phyloP scores from a whole-genome alignment of 23 tunicate genomes.

The Clavelina lepadiformis region DNA sequence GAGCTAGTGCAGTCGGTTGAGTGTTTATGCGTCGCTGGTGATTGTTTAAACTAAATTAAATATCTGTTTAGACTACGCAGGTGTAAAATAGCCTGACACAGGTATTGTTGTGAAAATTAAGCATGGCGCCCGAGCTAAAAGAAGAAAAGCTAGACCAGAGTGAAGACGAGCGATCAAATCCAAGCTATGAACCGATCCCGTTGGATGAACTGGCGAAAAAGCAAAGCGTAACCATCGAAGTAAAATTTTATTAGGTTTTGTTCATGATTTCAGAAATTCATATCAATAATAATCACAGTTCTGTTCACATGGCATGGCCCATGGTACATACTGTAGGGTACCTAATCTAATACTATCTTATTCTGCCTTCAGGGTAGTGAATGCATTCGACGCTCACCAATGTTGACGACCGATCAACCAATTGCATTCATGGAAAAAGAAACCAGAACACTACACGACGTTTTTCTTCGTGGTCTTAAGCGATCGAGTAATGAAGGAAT shows the following conservation, averaged over 20 bases:
- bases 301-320: too few species aligned
- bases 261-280: neutral
- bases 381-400: constrained; percentile 30
- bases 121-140: constrained; percentile 5
- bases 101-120: too few species aligned
- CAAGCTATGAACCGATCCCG: neutral
- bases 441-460: constrained; percentile 53
- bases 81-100: too few species aligned
- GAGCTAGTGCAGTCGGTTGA: too few species aligned
- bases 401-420: constrained; percentile 40
- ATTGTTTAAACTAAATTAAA: too few species aligned
- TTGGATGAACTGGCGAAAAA: constrained; percentile 6
- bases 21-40: too few species aligned
- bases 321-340: too few species aligned
- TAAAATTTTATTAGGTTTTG: neutral
- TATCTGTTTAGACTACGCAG: too few species aligned
- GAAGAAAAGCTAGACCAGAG: neutral
- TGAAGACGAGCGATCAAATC: too few species aligned
- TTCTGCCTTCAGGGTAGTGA: constrained; percentile 24
- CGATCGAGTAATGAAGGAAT: constrained; percentile 42
- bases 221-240: constrained; percentile 5
- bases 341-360: too few species aligned
- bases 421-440: constrained; percentile 39
- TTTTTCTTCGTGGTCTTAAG: constrained; percentile 50
- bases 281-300: too few species aligned